Percentiles rank a stretch among this genome's conserved stretches.
Conservation (phyloP, 2,797 vertebrate species). For the Yasuhikotakia modesta region DNA sequence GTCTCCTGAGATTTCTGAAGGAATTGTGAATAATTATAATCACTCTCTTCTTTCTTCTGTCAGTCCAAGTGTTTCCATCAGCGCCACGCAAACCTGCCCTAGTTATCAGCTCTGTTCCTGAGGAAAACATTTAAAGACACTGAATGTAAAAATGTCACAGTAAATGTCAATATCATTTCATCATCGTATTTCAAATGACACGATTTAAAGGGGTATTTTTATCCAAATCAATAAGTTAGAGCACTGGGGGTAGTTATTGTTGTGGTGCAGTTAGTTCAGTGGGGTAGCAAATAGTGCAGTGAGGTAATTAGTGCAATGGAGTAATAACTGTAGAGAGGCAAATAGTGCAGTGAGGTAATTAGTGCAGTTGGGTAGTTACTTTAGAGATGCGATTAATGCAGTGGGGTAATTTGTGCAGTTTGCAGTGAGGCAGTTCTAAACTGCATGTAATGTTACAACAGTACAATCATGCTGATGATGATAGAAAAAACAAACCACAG, state of each 20-base stretch:
- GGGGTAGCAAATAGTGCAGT: too few species aligned
- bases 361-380: too few species aligned
- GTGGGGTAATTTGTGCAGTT: neutral
- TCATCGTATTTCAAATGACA: constrained; percentile 1
- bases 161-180: neutral
- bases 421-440: neutral
- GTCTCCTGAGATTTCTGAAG: constrained; percentile 42
- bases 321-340: too few species aligned
- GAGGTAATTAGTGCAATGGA: too few species aligned
- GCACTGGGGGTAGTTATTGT: too few species aligned
- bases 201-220: neutral
- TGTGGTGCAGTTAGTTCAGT: too few species aligned
- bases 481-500: neutral
- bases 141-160: neutral
- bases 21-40: constrained; percentile 49
- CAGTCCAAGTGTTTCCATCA: constrained; percentile 22
- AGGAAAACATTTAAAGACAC: neutral
- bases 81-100: constrained; percentile 19
- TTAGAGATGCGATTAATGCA: too few species aligned
- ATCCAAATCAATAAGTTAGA: too few species aligned
- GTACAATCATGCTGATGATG: constrained; percentile 6
- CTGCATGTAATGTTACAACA: constrained; percentile 6
- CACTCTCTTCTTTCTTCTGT: constrained; percentile 49
- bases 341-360: too few species aligned
- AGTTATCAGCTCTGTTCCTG: neutral